Percentiles rank a stretch among this genome's conserved stretches.
phyloP scores from a whole-genome alignment of 1,140 invertebrate species.

The Zaprionus vittiger region DNA sequence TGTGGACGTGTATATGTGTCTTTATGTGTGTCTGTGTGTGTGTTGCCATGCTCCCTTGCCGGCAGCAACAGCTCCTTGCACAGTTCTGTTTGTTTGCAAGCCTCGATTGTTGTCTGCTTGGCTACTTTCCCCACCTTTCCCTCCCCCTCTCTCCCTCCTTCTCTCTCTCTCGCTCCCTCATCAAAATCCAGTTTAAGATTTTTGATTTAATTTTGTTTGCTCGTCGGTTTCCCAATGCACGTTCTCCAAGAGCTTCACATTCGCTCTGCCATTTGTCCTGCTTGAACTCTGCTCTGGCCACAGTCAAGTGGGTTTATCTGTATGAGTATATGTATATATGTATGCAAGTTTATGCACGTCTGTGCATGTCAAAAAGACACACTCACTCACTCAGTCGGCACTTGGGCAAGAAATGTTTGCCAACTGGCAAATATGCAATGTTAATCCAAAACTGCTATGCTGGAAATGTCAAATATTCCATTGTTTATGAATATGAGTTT shows the following conservation, averaged over 20 bases:
- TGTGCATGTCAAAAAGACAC: conserved; percentile 35
- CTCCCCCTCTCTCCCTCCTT: neutral
- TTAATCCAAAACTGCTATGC: conserved; percentile 17
- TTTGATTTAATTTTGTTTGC: conserved; percentile 78
- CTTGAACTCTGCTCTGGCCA: neutral
- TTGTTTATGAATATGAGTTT: conserved; percentile 27
- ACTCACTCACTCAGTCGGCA: conserved; percentile 10
- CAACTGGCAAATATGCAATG: conserved; percentile 47
- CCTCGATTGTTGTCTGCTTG: conserved; percentile 62
- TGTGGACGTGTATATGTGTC: conserved; percentile 20
- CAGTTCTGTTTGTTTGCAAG: conserved; percentile 69
- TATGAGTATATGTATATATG: neutral
- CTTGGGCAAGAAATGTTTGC: conserved; percentile 3
- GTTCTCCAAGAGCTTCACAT: conserved; percentile 32
- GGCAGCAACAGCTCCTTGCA: conserved; percentile 26
- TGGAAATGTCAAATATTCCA: neutral
- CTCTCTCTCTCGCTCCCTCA: conserved; percentile 39
- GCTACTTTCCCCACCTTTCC: conserved; percentile 29
- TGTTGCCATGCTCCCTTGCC: conserved; percentile 31
- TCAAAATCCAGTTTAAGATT: conserved; percentile 80
- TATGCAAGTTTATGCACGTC: conserved; percentile 49
- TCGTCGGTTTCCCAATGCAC: conserved; percentile 53
- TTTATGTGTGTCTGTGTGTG: conserved; percentile 31
- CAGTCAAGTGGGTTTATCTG: neutral
- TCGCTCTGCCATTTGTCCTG: conserved; percentile 33